Base-by-base conservation (phyloP, 2,113 vertebrate species). In the Periophthalmus modestus region DNA sequence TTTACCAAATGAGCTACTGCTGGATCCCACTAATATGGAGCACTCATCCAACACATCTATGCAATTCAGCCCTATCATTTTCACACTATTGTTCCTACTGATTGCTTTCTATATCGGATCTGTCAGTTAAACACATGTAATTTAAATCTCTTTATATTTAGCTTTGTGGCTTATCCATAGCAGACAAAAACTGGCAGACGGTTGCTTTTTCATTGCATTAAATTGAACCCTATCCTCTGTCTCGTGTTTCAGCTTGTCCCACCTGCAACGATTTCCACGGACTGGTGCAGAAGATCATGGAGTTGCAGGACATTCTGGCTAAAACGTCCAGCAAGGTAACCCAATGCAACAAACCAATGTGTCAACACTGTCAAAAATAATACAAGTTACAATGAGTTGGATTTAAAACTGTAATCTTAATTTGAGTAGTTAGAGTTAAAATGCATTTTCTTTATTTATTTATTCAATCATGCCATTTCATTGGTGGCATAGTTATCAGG, bases 221-320 rank as follows among this genome's bases (percentile, higher is more conserved):
- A 69, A 43, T 68, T 14, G 24, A 65, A 23, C 36, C 24, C 10
- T 61, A 1, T 47, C 7, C 66, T 36, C 15, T 61, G 13, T 92
- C 77, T 80, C 93, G 89, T 72, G 19, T 83, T 62, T 43, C 80
- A 99, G 98, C 98, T 5, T 99, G 98, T 86, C 98, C 98, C 58
- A 99, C 98, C 61, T 99, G 98, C 89, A 98, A 97, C 82, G 98
- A 99, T 83, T 99, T 99, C 91, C 98, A 98, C 58, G 97, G 97
- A 69, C 97, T 99, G 16, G 98, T 99, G 85, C 98, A 99, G 93
- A 98, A 98, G 94, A 99, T 99, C 83, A 99, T 99, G 98, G 98
- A 99, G 78, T 89, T 99, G 46, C 98, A 99, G 88, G 98, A 99
- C 54, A 95, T 98, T 90, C 94, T 99, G 73, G 97, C 98, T 59